Base-by-base conservation (phyloP, 1,140 invertebrate genomes). In the Drosophila bifasciata region DNA sequence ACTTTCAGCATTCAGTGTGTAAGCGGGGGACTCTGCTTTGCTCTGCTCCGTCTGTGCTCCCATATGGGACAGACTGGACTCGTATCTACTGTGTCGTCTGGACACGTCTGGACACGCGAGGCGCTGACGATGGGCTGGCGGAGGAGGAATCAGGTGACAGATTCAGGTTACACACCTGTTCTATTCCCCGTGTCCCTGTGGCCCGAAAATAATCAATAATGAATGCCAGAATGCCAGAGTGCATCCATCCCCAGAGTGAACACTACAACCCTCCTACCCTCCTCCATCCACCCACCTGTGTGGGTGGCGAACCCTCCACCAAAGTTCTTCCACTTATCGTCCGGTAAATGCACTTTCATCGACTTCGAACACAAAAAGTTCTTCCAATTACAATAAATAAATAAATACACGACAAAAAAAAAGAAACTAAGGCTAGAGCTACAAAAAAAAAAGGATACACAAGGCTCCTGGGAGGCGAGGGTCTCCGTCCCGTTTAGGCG, bases 161-260 rank as follows among this genome's bases (percentile, higher is more conserved):
- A 76, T 77, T 80, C 78, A 59, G 55, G 57, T 79, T 78, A 75
- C 71, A 80, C 77, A 79, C 77, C 77, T 80, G 77, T 69, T 69
- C 66, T 19, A 44, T 69, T 69, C 66, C 39, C 36, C 16, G 19
- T 49, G 68, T 48, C 71, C 50, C 28, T 11, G 28, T 45, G 63
- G 43, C 48, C 48, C 9, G 49, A 39, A 11, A 36, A 25, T 25
- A 51, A 71, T 71, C 68, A 58, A 71, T 71, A 59, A 32, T 32
- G 17, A 40, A 15, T 68, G 51, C 49, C n/a, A 40, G 51, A 32
- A 32, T 32, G 8, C 8, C 32, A 13, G 11, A 13, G 32, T 36
- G 32, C 32, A 36, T 36, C 32, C 32, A 25, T 25, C 23, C 11
- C 32, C 28, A 28, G 21, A 25, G 25, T 25, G 25, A 25, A 25